Evolutionary conservation across 2,888 invertebrate species (phyloP).

Genomic region (Drosophila flavopinicola): DNA sequence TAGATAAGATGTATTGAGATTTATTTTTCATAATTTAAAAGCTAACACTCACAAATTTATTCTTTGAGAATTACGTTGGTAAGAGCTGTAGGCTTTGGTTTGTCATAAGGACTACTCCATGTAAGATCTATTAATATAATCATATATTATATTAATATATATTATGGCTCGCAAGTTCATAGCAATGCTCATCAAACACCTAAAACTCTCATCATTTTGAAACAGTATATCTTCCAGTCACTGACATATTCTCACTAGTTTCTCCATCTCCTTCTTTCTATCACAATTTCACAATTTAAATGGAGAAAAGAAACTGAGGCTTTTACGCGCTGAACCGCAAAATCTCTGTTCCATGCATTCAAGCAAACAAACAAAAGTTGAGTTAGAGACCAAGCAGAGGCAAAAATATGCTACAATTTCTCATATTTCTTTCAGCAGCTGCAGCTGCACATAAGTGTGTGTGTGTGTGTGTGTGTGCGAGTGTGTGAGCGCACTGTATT

Average conservation of each 20-base stretch:
- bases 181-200: too few species aligned
- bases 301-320: constrained; percentile 44
- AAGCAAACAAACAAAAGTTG: constrained; percentile 78
- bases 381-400: constrained; percentile 58
- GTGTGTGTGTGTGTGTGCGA: constrained; percentile 3
- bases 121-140: too few species aligned
- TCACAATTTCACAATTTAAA: constrained; percentile 44
- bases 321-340: constrained; percentile 75
- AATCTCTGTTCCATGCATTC: constrained; percentile 72
- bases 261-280: neutral
- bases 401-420: constrained; percentile 77
- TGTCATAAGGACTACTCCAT: too few species aligned
- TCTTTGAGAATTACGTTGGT: too few species aligned
- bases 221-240: neutral
- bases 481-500: constrained; percentile 37
- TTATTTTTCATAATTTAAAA: too few species aligned
- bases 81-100: too few species aligned
- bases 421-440: constrained; percentile 64
- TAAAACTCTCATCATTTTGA: too few species aligned
- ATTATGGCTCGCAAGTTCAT: too few species aligned
- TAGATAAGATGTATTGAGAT: neutral
- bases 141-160: too few species aligned
- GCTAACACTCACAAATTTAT: too few species aligned
- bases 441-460: constrained; percentile 16
- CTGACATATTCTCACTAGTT: neutral